Base-by-base conservation (phyloP, 2,888 invertebrate genomes). In the Melanostoma mellinum region DNA sequence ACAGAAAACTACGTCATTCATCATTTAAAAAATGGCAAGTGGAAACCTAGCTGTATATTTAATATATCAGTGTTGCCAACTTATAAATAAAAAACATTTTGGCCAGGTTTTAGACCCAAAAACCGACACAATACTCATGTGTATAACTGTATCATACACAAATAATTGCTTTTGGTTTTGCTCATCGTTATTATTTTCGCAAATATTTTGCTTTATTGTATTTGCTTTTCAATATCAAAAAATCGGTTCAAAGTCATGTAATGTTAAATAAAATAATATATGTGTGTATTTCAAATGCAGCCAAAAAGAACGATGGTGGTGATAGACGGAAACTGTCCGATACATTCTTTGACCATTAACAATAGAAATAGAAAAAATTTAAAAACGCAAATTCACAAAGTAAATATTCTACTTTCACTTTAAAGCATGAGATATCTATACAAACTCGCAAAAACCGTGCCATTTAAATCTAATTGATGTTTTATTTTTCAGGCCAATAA, bases 401-500 rank as follows among this genome's bases (percentile, higher is more conserved):
- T 82, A 82, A 82, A 82, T 82, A 82, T 78, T 33, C 8, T 33
- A 71, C 30, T 58, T 58, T 4, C 30, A 20, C 20, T 20, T 33
- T 40, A 38, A 33, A 36, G 10, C 3, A 55, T 55, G 36, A 52
- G 36, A 10, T 30, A 33, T 33, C 2, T 6, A 4, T 2, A 50
- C 38, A 56, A 33, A n/a, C 6, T 6, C 38, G 46, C 8, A 44
- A 6, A 53, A n/a, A 33, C 8, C 30, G 35, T 48, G 3, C 60
- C 30, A 10, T 46, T 9, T 20, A 35, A 9, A 58, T 58, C 3
- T 42, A 33, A 44, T 61, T 48, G 42, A 3, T 55, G 50, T 72
- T 33, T 84, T 42, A 79, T 61, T 40, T 74, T 88, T 9, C 82
- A 91, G 91, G 90, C 86, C 89, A 91, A 91, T 90, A 91, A 90